Base-by-base conservation (phyloP, 2,888 invertebrate species). In the Dinocampus coccinellae region DNA sequence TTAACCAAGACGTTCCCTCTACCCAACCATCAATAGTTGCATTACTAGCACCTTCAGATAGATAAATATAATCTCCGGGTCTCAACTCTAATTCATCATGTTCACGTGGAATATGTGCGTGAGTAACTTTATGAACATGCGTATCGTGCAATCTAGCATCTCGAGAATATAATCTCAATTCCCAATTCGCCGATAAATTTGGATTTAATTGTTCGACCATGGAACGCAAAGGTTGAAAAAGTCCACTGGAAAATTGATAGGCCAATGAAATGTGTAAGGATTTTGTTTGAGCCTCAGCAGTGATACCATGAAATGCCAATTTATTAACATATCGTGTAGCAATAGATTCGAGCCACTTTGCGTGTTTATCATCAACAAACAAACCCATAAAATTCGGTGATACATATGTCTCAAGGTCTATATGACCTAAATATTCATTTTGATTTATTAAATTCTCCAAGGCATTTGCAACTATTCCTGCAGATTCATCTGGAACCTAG, bases 351-450 rank as follows among this genome's bases (percentile, higher is more conserved):
- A 97, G 89, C 85, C 94, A 93, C 77, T 94, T 93, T 0, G 95
- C 94, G 88, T 94, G 93, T 75, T 93, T 91, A 78, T 96, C 94
- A 13, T 93, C 93, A 1, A 97, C 92, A 88, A 97, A 97, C 62
- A 96, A 91, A 0, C 97, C 97, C 93, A 97, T 95, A 85, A 96
- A 97, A 87, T 96, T 96, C 20, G 93, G 93, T 33, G 96, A 96
- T 62, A 94, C 92, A 82, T 96, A 96, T 0, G 93, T 92, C 85
- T 97, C 96, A 63, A 97, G 88, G 78, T 90, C 90, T 26, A 94
- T 89, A 16, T 79, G 78, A 16, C 84, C 83, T 60, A 91, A 90
- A 57, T 92, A 91, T 1, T 93, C 92, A 34, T 92, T 91, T 84
- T 90, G 90, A 77, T 93, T 93, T 78, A 94, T 91, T n/a, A 94